Conservation (phyloP, 2,888 invertebrate genomes). For the Trachelus troglodyta region DNA sequence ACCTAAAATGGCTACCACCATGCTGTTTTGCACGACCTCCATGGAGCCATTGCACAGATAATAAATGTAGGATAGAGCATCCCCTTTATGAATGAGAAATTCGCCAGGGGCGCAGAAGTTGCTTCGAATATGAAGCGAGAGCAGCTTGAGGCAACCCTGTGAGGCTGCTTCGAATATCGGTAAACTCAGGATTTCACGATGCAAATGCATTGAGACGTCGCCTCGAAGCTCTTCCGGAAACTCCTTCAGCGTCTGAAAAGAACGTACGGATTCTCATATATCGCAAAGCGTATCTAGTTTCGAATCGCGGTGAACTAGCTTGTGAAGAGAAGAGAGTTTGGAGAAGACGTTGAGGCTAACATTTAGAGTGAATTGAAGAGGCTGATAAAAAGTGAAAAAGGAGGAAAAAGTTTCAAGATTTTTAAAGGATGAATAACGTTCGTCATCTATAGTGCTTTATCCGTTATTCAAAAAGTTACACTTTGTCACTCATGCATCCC, state of each 20-base stretch:
- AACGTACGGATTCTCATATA: neutral
- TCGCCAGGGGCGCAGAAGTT: slow-evolving; percentile 98
- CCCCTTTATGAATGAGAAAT: slow-evolving; percentile 93
- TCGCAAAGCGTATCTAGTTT: neutral
- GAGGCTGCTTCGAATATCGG: slow-evolving; percentile 96
- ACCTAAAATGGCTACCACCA: slow-evolving; percentile 98
- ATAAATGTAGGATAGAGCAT: slow-evolving; percentile 92
- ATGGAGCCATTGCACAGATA: slow-evolving; percentile 97
- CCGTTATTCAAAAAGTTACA: neutral
- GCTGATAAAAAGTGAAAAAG: neutral
- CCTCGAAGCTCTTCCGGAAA: slow-evolving; percentile 96
- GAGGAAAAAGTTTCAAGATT: neutral
- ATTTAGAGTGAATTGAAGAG: neutral
- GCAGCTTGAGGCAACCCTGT: slow-evolving; percentile 92
- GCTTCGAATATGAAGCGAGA: slow-evolving; percentile 91
- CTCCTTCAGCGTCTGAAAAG: slow-evolving; percentile 87
- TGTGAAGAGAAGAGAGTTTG: neutral
- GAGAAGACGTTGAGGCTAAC: neutral
- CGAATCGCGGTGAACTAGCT: neutral
- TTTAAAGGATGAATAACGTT: neutral
- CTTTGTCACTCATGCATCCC: neutral
- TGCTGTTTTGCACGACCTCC: slow-evolving; percentile 96
- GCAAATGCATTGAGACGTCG: slow-evolving; percentile 95
- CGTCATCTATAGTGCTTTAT: neutral
- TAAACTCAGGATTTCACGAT: slow-evolving; percentile 91